Base-by-base conservation (phyloP, 2,797 vertebrate species). In the Platyrinchus mystaceus region DNA sequence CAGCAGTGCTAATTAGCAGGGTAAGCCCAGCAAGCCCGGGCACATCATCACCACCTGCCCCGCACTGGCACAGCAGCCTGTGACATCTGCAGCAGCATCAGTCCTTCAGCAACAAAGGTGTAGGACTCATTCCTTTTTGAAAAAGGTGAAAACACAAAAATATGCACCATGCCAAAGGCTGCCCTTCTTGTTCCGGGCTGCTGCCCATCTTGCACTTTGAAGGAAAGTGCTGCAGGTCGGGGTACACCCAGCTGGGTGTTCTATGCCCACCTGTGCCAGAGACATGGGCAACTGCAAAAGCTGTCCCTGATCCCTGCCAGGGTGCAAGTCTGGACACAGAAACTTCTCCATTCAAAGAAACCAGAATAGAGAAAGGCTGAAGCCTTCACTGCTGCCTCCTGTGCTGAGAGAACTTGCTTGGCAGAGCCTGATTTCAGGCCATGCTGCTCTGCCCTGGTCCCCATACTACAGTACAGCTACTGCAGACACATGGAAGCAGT, bases 41-140 rank as follows among this genome's bases (percentile, higher is more conserved):
- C 46, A 71, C 49, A 28, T n/a, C 7, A 0, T 32, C 47, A 77
- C 15, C 18, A 10, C 21, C 79, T 19, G 62, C 74, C 5, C 32
- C 0, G 0, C 0, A 0, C 73, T 43, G 1, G 1, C 36, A 34
- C 53, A 26, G 50, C 83, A 37, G 27, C 49, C 85, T 6, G 32
- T 2, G 14, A 47, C 56, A 77, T 6, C 71, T 14, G 60, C 84
- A n/a, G 68, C 68, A 43, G 63, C 73, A 43, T 19, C 14, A 12
- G 8, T 6, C 17, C 36, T 59, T 23, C 2, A 44, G 52, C 17
- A 12, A 7, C 3, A 10, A 13, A 43, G 37, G 37, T 14, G 23
- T 17, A 28, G 46, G 36, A 14, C 1, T 3, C 10, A 2, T n/a
- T 36, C 36, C 30, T 58, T 34, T 43, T 49, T n/a, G 20, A 27